These are phyloP conservation scores for Ascaphus truei DNA, from an alignment of 2,113 vertebrate genomes.

Conservation along the genomic window DNA sequence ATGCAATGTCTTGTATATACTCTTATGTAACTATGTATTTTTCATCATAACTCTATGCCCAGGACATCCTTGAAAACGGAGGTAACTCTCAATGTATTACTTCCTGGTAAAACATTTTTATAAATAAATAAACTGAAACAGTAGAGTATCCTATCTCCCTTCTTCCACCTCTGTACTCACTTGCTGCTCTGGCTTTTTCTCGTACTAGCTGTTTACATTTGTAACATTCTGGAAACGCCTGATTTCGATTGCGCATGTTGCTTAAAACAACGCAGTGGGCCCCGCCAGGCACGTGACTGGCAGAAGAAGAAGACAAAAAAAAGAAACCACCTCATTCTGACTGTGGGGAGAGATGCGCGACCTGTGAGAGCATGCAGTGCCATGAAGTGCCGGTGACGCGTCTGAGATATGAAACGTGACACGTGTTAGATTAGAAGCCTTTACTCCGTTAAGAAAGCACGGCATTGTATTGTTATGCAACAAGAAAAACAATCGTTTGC, in stretches of 20 bases:
- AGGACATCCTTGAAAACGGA: no score
- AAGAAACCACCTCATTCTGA: neutral
- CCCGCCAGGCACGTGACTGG: conserved; percentile 8
- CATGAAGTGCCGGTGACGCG: conserved; percentile 14
- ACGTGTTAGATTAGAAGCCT: neutral
- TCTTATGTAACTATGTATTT: no score
- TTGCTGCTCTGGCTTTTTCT: neutral
- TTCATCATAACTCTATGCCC: no score
- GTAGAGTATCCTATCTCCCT: neutral
- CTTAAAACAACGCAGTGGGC: conserved; percentile 19
- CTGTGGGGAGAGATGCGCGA: neutral
- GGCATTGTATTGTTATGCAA: neutral
- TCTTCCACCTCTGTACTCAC: neutral
- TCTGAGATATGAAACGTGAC: neutral
- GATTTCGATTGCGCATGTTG: conserved; percentile 27
- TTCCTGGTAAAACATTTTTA: no score
- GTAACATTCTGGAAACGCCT: conserved; percentile 29
- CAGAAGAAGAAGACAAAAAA: neutral
- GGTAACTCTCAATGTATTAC: no score
- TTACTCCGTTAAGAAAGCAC: neutral
- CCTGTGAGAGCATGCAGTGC: conserved; percentile 18
- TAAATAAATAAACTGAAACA: no score
- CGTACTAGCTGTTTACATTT: neutral
- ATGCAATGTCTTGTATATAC: no score
- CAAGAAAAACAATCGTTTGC: no score